A percentile compares a stretch with the other conserved stretches of the same genome.
Conservation (phyloP, 2,113 vertebrate species). For the Anser cygnoides region DNA sequence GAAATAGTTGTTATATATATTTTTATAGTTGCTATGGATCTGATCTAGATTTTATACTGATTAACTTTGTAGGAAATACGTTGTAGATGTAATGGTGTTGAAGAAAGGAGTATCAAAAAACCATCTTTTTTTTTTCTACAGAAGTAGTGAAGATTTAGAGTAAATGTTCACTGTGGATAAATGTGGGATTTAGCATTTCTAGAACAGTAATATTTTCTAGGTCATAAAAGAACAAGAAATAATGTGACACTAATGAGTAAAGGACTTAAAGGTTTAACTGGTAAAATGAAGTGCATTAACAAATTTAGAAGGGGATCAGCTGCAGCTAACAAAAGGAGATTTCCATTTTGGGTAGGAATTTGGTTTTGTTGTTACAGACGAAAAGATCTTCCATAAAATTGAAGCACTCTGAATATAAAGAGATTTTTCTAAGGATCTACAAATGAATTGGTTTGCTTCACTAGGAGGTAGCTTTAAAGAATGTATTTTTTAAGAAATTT, state of each 20-base stretch:
- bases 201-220: slow-evolving; percentile 3
- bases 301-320: slow-evolving; percentile 1
- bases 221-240: neutral
- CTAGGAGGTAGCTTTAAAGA: slow-evolving; percentile 25
- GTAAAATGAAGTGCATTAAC: slow-evolving; percentile 34
- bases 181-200: slow-evolving; percentile 12
- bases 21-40: slow-evolving; percentile 57
- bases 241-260: slow-evolving; percentile 3
- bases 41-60: slow-evolving; percentile 52
- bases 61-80: slow-evolving; percentile 14
- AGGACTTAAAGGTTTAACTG: slow-evolving; percentile 49
- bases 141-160: neutral
- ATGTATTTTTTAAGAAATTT: neutral
- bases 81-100: slow-evolving; percentile 3
- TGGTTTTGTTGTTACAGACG: neutral
- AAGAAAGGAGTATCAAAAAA: neutral
- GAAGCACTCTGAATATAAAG: neutral
- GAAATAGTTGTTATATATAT: slow-evolving; percentile 46
- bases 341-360: neutral
- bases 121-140: neutral
- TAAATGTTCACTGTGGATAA: slow-evolving; percentile 26
- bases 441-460: neutral
- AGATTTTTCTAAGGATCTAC: neutral
- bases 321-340: neutral
- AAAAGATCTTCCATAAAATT: neutral